Base-by-base conservation (phyloP, 2,113 vertebrate genomes). In the Urocitellus parryii region DNA sequence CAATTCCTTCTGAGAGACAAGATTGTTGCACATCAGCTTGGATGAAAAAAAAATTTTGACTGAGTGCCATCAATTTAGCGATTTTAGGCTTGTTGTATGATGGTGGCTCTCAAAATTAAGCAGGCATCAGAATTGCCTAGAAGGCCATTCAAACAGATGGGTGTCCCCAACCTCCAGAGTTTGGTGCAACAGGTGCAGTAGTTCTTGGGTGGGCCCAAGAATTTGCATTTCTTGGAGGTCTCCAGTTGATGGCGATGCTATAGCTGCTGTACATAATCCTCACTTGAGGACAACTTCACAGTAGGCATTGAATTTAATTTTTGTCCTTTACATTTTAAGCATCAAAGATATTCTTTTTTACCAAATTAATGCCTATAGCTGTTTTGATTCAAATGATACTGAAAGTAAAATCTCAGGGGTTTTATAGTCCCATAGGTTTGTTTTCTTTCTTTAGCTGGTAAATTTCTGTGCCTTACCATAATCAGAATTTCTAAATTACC, bases 241-340 rank as follows among this genome's bases (percentile, higher is more conserved):
- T 42, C 4, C 7, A n/a, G 25, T 24, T 9, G 14, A 32, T 39
- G n/a, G 16, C 63, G 32, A 48, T 18, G 58, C 25, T 53, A 13
- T 22, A 5, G 17, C 45, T 78, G 48, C n/a, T 70, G 6, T 42
- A 24, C 8, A 25, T n/a, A 16, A 58, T n/a, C 17, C 8, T 34
- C 17, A 17, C 2, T 17, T 74, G 45, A 80, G n/a, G 39, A 73
- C 37, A 18, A 39, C 22, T 56, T 27, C n/a, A 13, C 48, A 16
- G 0, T 39, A 76, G 32, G 25, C 3, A 53, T n/a, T 67, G 61
- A 81, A 12, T 74, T 94, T 95, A 58, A 56, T 90, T 94, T 97
- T 61, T 97, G 2, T 18, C 94, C 45, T 92, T 98, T 97, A 9
- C 10, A 95, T 95, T 96, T 56, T 29, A 67, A 34, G 29, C 53